These are phyloP conservation scores for Mesaphorura yosii DNA, from an alignment of 1,140 invertebrate genomes.

Conservation along the genomic window DNA sequence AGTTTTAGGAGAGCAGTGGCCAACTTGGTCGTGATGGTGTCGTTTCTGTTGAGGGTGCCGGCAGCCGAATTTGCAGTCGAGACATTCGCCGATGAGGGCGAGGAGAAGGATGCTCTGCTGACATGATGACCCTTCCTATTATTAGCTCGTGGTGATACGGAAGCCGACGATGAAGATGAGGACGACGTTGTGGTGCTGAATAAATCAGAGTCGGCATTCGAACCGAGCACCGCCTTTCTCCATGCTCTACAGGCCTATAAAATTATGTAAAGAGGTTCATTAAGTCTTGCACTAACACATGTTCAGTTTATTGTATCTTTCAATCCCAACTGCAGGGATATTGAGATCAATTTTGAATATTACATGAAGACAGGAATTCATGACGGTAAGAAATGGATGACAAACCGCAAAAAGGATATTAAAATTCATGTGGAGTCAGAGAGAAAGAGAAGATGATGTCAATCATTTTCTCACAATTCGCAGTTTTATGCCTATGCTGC, in stretches of 20 bases:
- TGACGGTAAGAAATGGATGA: too few relatives aligned
- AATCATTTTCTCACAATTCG: too few relatives aligned
- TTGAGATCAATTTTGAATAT: too few relatives aligned
- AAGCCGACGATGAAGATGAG: neutral
- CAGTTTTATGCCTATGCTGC: too few relatives aligned
- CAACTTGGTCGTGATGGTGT: neutral
- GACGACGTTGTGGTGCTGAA: neutral
- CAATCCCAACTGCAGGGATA: too few relatives aligned
- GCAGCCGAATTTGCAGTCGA: neutral
- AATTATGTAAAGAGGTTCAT: neutral
- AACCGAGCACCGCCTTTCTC: constrained; percentile 4
- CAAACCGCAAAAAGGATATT: too few relatives aligned
- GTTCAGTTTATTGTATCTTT: too few relatives aligned
- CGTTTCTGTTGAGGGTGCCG: neutral
- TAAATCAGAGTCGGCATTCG: neutral
- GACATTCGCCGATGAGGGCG: too few relatives aligned
- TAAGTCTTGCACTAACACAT: neutral
- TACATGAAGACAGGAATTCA: too few relatives aligned
- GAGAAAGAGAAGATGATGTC: too few relatives aligned
- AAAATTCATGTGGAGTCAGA: too few relatives aligned
- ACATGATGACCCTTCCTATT: neutral
- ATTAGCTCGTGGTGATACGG: neutral
- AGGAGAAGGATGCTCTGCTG: too few relatives aligned
- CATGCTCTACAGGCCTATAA: constrained; percentile 1
- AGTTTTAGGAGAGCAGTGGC: neutral